Conservation (phyloP, 2,113 vertebrate species). For the Aptenodytes patagonicus region DNA sequence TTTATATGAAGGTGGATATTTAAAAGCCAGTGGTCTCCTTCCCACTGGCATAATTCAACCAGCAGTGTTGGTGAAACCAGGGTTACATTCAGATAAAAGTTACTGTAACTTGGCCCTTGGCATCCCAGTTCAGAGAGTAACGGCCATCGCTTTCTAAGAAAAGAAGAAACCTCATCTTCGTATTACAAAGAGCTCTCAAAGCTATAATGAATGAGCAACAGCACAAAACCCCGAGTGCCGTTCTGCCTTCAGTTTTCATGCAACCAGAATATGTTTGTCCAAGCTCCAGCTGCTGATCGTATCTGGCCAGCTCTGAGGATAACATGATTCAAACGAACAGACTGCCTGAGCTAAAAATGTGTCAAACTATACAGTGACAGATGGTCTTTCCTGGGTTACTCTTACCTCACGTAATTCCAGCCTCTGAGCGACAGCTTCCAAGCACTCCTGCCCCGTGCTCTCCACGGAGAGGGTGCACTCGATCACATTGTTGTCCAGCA, state of each 20-base stretch:
- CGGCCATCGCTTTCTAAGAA: neutral
- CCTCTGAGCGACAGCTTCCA: conserved; percentile 93
- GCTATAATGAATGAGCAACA: neutral
- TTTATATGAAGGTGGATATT: neutral
- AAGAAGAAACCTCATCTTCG: neutral
- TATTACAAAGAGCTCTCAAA: neutral
- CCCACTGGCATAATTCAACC: neutral
- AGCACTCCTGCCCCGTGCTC: conserved; percentile 94
- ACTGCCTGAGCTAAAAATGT: neutral
- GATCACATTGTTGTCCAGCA: conserved; percentile 89
- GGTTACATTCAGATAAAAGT: neutral
- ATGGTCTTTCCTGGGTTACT: neutral
- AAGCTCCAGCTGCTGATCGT: neutral
- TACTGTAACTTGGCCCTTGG: neutral
- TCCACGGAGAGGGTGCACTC: conserved; percentile 95
- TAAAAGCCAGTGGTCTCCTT: neutral
- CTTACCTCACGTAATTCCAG: conserved; percentile 94
- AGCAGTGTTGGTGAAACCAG: neutral
- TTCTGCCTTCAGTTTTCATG: neutral
- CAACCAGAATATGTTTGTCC: neutral
- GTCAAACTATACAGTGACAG: neutral
- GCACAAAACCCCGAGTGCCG: neutral
- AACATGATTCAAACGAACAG: neutral
- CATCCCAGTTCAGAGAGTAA: neutral
- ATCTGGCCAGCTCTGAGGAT: neutral